Conservation (phyloP, 2,113 vertebrate genomes). For the Chrysochloris asiatica region DNA sequence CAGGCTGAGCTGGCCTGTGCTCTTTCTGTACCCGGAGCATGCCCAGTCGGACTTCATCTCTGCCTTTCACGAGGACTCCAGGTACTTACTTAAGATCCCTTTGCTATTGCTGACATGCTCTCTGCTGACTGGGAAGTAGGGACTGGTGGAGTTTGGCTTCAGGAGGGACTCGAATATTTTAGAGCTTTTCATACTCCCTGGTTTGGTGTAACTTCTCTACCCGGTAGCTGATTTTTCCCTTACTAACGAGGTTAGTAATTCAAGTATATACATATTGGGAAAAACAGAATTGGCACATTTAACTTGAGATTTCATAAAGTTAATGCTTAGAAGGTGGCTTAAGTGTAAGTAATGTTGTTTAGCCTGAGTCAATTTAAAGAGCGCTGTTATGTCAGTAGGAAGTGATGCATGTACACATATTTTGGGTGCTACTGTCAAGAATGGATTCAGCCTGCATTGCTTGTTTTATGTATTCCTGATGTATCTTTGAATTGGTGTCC, state of each 20-base stretch:
- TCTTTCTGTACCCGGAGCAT: conserved; percentile 96
- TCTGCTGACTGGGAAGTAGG: background rate
- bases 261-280: background rate
- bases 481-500: background rate
- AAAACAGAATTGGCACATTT: background rate
- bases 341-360: background rate
- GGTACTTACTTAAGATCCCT: conserved; percentile 80
- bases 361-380: background rate
- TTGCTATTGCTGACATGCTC: background rate
- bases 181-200: background rate
- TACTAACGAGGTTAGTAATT: background rate
- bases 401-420: background rate
- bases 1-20: conserved; percentile 92
- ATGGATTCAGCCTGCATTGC: background rate
- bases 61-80: conserved; percentile 92
- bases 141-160: background rate
- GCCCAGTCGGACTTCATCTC: conserved; percentile 95
- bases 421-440: background rate
- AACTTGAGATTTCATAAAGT: background rate
- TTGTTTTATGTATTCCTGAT: background rate
- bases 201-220: background rate
- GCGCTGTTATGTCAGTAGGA: background rate
- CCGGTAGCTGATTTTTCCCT: background rate
- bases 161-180: background rate
- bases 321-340: background rate